phyloP scores from a whole-genome alignment of 2,797 vertebrate genomes.

The Rhinophrynus dorsalis region DNA sequence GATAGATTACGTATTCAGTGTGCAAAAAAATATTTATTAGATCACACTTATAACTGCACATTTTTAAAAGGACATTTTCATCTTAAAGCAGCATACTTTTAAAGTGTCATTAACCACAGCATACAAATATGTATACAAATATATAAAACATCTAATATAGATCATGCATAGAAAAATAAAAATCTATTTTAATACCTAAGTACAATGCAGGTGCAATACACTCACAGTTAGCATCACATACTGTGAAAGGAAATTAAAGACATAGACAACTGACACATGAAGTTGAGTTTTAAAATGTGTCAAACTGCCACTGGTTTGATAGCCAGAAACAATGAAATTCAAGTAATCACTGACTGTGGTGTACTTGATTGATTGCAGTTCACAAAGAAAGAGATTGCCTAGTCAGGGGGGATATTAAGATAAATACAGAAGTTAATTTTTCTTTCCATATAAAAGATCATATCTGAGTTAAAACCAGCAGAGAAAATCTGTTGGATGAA shows the following conservation, averaged over 20 bases:
- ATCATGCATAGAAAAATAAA: not conserved
- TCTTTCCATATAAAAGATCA: constrained; percentile 33
- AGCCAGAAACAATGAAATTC: constrained; percentile 10
- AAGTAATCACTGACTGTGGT: constrained; percentile 11
- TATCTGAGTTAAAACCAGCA: constrained; percentile 11
- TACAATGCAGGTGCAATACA: no score
- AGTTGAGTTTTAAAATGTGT: constrained; percentile 7
- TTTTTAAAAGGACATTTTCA: no score
- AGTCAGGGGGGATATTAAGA: constrained; percentile 44
- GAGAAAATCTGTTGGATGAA: not conserved
- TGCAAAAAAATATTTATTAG: no score
- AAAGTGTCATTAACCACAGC: no score
- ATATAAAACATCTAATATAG: no score
- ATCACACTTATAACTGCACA: no score
- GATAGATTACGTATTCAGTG: no score
- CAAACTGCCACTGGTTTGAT: constrained; percentile 21
- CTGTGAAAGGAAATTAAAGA: constrained; percentile 3
- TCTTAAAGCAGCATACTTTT: no score
- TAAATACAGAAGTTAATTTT: constrained; percentile 44
- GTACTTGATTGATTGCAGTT: constrained; percentile 38
- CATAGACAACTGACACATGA: constrained; percentile 8
- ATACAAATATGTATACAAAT: no score
- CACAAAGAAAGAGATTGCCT: constrained; percentile 37
- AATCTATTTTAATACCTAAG: not conserved
- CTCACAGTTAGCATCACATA: not conserved